phyloP scores from a whole-genome alignment of 2,797 vertebrate species.

The Diplodus puntazzo region DNA sequence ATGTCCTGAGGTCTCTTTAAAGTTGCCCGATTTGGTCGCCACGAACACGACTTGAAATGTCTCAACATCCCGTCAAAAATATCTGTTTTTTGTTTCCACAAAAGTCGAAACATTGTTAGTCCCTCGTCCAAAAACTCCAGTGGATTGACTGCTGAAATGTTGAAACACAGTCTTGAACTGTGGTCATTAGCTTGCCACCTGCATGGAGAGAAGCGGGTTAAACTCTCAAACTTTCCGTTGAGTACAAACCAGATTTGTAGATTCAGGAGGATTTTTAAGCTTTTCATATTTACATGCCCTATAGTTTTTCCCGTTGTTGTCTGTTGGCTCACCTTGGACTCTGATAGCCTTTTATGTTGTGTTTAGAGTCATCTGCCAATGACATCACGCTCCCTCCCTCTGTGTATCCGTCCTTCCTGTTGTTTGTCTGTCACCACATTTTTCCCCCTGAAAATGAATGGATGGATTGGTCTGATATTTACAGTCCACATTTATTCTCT shows the following conservation, averaged over 20 bases:
- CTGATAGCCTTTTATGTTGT: not conserved
- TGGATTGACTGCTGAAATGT: not conserved
- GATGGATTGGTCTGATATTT: conserved; percentile 4
- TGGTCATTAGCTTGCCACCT: too few species aligned
- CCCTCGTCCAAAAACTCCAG: too few species aligned
- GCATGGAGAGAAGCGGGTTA: not conserved
- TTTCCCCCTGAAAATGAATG: conserved; percentile 1
- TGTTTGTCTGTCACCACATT: conserved; percentile 17
- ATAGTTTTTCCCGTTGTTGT: not conserved
- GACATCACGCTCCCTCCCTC: not conserved
- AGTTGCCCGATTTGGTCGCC: too few species aligned
- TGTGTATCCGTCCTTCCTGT: not conserved
- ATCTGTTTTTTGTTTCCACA: too few species aligned
- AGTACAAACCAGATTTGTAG: not conserved
- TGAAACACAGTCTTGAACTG: too few species aligned
- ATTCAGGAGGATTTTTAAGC: not conserved
- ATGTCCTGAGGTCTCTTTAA: too few species aligned
- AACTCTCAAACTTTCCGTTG: conserved; percentile 12
- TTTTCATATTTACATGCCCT: not conserved
- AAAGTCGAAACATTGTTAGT: too few species aligned
- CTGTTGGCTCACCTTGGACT: conserved; percentile 25
- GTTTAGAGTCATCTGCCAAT: conserved; percentile 13
- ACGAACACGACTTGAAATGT: too few species aligned
- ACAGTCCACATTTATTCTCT: not conserved
- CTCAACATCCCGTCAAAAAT: too few species aligned